Evolutionary conservation across 2,888 invertebrate species (phyloP), one percentile per base, ranked within the genome.

Genomic region (Microplitis manilae): DNA sequence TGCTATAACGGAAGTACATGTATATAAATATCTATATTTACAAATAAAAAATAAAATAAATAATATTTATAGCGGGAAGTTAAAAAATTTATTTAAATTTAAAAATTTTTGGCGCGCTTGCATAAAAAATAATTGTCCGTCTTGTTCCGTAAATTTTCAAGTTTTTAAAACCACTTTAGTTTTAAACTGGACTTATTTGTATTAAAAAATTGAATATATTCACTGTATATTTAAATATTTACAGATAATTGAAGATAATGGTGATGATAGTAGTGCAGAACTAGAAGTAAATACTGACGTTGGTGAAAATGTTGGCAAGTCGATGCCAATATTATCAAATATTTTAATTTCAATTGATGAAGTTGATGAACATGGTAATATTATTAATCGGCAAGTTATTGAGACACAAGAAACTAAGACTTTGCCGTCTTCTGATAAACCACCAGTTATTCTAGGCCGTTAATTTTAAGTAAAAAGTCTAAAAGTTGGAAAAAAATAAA

Each of bases 341-440:
- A 92, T 94, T 59, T 91, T 94, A 79, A 93, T 94, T 79, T 92
- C 92, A 0, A 93, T 94, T 87, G 93, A 93, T 77, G 94, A 94
- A 86, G 90, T 94, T 0, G 94, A 94, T 83, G 92, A 92, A 15
- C 88, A 92, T 65, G 94, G 94, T 0, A 94, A 94, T 85, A 91
- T 94, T 81, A 91, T 94, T 38, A 92, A 92, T 76, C 91, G 92
- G 0, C 91, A 93, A 85, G 89, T 92, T 9, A 90, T 94, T 8
- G 91, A 93, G 79, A 92, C 93, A 1, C 91, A 92, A 80, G 91
- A 92, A 85, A 90, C 88, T 1, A 87, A 81, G 61, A 87, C 87
- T 76, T 79, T 89, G 69, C 89, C 89, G 50, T 83, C 85, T 8
- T 87, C 87, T 1, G 86, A 84, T 41, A 86, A 85, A 77, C 84